Evolutionary conservation across 2,113 vertebrate genomes (phyloP).

Genomic region (Sinocyclocheilus anshuiensis): DNA sequence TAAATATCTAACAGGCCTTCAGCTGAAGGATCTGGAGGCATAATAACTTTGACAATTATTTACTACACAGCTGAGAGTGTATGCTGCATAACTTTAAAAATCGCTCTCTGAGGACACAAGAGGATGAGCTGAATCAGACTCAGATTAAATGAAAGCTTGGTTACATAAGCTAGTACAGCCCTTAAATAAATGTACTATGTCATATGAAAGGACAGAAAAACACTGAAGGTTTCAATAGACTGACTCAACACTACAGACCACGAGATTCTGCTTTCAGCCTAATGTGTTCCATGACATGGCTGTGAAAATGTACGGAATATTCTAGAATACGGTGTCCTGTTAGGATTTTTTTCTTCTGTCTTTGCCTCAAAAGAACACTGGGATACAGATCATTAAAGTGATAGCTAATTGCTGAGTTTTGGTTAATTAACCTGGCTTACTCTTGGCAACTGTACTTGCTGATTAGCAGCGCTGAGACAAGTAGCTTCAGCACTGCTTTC

Average conservation of each 20-base stretch:
- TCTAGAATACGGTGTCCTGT: background rate
- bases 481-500: conserved; percentile 66
- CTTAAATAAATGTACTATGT: conserved; percentile 39
- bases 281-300: conserved; percentile 25
- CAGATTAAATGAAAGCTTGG: conserved; percentile 54
- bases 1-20: conserved; percentile 65
- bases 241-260: background rate
- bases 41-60: conserved; percentile 63
- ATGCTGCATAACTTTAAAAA: conserved; percentile 44
- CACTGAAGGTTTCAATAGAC: conserved; percentile 6
- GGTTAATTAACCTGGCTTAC: conserved; percentile 26
- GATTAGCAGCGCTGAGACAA: conserved; percentile 45
- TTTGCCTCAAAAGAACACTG: background rate
- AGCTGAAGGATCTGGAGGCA: conserved; percentile 47
- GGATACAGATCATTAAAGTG: conserved; percentile 31
- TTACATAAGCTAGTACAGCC: conserved; percentile 45
- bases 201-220: background rate
- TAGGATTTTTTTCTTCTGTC: background rate
- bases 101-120: conserved; percentile 53
- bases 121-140: conserved; percentile 52
- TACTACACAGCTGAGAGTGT: conserved; percentile 58
- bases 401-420: background rate
- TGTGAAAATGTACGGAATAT: background rate
- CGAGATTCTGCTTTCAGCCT: background rate
- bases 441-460: background rate